A percentile compares a stretch with the other conserved stretches of the same genome.
Conservation (phyloP, 2,113 vertebrate species). For the Nestor notabilis region DNA sequence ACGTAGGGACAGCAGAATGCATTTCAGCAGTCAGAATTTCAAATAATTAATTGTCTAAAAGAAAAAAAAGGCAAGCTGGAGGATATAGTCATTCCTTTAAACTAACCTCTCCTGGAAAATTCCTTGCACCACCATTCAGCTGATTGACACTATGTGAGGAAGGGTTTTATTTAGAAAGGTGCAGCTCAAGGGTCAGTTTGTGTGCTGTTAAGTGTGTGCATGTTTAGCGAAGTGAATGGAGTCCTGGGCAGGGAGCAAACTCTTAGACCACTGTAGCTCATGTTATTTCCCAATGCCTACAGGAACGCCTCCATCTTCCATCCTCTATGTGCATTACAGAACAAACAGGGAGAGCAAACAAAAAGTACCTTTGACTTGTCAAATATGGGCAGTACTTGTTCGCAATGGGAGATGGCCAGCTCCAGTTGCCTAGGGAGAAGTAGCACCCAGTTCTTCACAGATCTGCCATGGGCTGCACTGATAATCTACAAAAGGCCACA, state of each 20-base stretch:
- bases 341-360: slow-evolving; percentile 42
- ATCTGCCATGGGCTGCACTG: not conserved
- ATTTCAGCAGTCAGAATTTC: not conserved
- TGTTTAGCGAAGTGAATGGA: not conserved
- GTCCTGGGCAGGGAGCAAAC: not conserved
- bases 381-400: slow-evolving; percentile 46
- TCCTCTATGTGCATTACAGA: not conserved
- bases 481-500: not conserved
- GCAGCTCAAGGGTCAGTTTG: not conserved
- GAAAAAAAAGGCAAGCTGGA: not conserved
- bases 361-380: slow-evolving; percentile 54
- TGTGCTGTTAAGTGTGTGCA: not conserved
- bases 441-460: not conserved
- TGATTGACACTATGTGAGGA: not conserved
- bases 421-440: not conserved
- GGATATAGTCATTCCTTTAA: not conserved
- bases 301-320: not conserved
- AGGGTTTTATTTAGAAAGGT: not conserved
- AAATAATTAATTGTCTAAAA: not conserved
- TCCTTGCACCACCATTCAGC: not conserved
- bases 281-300: not conserved
- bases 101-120: not conserved
- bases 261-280: not conserved
- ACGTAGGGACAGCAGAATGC: not conserved
- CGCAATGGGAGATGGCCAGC: slow-evolving; percentile 15